Evolutionary conservation across 2,888 invertebrate genomes (phyloP), one percentile per base, ranked within the genome.

Genomic region (Pachycephus smyrnensis): DNA sequence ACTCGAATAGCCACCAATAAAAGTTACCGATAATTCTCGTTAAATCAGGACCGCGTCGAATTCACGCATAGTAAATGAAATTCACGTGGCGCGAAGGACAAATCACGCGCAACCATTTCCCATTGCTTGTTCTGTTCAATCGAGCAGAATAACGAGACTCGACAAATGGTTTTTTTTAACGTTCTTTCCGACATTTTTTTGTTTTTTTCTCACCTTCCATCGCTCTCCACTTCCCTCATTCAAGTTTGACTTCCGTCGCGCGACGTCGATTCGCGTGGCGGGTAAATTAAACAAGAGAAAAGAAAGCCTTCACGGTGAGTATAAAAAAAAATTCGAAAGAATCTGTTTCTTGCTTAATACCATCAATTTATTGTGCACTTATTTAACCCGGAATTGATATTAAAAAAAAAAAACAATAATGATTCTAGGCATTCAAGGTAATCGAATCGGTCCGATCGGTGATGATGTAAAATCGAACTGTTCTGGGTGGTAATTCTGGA

Each of bases 131-230:
- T 76, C 78, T 75, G 75, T 78, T 78, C 75, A 75, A 76, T 78
- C 75, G 78, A 78, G 75, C 78, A 76, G 73, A 78, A 78, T 78
- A 78, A 78, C 75, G 75, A 78, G 76, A 55, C n/a, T 31, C 23
- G 40, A 32, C 71, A 71, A 71, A 31, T 71, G 9, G 12, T 31
- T 31, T 31, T 71, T 71, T 55, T 23, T 9, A 0, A 55, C 23
- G 23, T 55, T 55, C 55, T 55, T 55, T 55, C 23, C 23, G 23
- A 55, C 55, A 55, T 55, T 55, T 55, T 55, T 33, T 33, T 33
- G 33, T 15, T 55, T 55, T 23, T 55, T 15, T 23, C 23, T 2
- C 9, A 9, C 55, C 55, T 55, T 55, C 55, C 23, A 23, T 40
- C 23, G 2, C 40, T 40, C 23, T 23, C 9, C 23, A 55, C 6